A percentile compares a stretch with the other conserved stretches of the same genome.
phyloP scores from a whole-genome alignment of 2,113 vertebrate genomes.

The Corythornis madagascariensis region DNA sequence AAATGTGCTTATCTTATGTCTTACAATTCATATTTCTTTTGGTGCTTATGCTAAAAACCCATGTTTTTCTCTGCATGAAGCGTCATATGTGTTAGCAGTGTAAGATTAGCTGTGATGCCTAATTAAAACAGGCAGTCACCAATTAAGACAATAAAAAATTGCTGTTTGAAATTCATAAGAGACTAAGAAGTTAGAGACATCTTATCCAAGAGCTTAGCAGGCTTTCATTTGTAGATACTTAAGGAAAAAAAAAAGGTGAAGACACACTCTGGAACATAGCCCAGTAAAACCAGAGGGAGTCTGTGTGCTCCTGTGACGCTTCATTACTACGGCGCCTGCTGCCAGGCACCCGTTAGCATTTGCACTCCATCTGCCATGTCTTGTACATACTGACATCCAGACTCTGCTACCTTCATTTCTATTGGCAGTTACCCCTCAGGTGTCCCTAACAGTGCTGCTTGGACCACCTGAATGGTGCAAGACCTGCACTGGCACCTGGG shows the following conservation, averaged over 20 bases:
- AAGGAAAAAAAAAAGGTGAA: neutral
- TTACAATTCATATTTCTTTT: neutral
- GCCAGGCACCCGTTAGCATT: neutral
- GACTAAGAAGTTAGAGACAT: slow-evolving; percentile 2
- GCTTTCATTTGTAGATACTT: slow-evolving; percentile 44
- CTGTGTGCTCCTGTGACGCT: neutral
- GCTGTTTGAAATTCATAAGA: slow-evolving; percentile 40
- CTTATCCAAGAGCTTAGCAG: slow-evolving; percentile 23
- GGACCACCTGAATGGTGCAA: neutral
- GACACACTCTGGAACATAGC: neutral
- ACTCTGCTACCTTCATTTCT: neutral
- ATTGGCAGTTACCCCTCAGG: neutral
- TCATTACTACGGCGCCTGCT: slow-evolving; percentile 44
- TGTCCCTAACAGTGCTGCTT: neutral
- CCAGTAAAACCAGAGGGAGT: slow-evolving; percentile 19
- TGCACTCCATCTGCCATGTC: slow-evolving; percentile 62
- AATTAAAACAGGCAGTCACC: slow-evolving; percentile 42
- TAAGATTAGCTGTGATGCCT: slow-evolving; percentile 16
- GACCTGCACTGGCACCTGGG: neutral
- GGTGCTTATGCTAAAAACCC: neutral
- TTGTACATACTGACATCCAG: slow-evolving; percentile 18
- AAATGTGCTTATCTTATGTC: neutral
- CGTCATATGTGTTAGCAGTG: neutral
- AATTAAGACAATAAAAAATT: slow-evolving; percentile 36
- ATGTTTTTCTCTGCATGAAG: neutral